A percentile compares a stretch with the other conserved stretches of the same genome.
Conservation (phyloP, 2,797 vertebrate genomes). For the Myioborus melanocephalus region DNA sequence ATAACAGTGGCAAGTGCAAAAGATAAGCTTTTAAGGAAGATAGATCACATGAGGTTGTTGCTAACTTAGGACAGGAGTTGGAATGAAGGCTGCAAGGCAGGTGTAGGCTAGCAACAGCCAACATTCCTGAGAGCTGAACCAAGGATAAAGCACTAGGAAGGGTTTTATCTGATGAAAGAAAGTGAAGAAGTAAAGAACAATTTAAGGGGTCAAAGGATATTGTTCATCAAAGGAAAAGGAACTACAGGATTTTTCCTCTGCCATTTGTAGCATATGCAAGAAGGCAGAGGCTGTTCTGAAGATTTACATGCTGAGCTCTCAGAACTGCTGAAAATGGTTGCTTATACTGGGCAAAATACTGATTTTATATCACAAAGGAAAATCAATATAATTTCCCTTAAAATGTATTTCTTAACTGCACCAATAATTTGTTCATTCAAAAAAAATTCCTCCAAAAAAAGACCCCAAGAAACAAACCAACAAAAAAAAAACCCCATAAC, state of each 20-base stretch:
- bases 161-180: background rate
- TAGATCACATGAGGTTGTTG: background rate
- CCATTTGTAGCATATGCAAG: background rate
- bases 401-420: background rate
- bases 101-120: background rate
- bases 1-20: background rate
- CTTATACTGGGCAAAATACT: background rate
- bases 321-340: background rate
- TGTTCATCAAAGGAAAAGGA: background rate
- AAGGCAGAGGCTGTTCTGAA: background rate
- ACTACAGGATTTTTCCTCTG: background rate
- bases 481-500: background rate
- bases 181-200: background rate
- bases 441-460: background rate
- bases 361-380: background rate
- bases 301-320: background rate
- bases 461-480: background rate
- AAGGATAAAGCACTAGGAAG: background rate
- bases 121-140: background rate
- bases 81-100: background rate
- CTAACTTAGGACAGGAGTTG: background rate
- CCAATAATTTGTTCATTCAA: background rate
- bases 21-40: slow-evolving; percentile 36
- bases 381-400: background rate
- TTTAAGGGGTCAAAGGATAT: background rate